Conservation (phyloP, 2,888 invertebrate species). For the Melieria picta region DNA sequence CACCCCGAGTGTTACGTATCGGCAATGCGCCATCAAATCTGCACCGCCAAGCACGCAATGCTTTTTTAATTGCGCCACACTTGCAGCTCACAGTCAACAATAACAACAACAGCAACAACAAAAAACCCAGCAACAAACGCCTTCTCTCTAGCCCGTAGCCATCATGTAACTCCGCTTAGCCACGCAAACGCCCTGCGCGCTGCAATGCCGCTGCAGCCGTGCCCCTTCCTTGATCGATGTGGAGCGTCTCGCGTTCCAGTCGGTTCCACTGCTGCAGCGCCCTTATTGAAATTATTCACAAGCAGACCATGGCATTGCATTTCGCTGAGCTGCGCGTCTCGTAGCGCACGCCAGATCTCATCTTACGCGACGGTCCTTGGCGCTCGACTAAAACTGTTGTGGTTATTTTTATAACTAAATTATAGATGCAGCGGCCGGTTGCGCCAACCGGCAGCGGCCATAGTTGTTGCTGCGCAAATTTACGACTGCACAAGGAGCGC, state of each 20-base stretch:
- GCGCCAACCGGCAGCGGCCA: slow-evolving; percentile 14
- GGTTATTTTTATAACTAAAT: slow-evolving; percentile 65
- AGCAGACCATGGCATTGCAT: slow-evolving; percentile 25
- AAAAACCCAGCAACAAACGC: slow-evolving; percentile 1
- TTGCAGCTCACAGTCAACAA: not conserved
- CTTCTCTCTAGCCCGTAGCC: slow-evolving; percentile 30
- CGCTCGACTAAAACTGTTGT: slow-evolving; percentile 47
- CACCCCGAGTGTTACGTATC: too few relatives aligned
- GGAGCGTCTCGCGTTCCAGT: slow-evolving; percentile 1
- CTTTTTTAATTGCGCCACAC: slow-evolving; percentile 42
- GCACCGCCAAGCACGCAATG: slow-evolving; percentile 24
- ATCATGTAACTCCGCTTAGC: slow-evolving; percentile 29
- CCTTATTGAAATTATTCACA: slow-evolving; percentile 16
- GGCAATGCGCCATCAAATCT: too few relatives aligned
- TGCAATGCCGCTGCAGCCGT: too few relatives aligned
- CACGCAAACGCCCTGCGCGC: slow-evolving; percentile 25
- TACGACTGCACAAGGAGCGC: slow-evolving; percentile 61
- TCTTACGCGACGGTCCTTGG: slow-evolving; percentile 45
- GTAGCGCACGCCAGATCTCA: slow-evolving; percentile 47
- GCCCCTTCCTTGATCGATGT: not conserved
- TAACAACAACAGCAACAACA: slow-evolving; percentile 1
- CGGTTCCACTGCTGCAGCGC: slow-evolving; percentile 21
- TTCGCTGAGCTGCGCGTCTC: slow-evolving; percentile 41
- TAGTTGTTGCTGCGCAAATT: slow-evolving; percentile 52
- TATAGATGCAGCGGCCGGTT: slow-evolving; percentile 53